These are phyloP conservation scores for Hirtodrosophila alboralis DNA, from an alignment of 2,888 invertebrate species.

Conservation along the genomic window DNA sequence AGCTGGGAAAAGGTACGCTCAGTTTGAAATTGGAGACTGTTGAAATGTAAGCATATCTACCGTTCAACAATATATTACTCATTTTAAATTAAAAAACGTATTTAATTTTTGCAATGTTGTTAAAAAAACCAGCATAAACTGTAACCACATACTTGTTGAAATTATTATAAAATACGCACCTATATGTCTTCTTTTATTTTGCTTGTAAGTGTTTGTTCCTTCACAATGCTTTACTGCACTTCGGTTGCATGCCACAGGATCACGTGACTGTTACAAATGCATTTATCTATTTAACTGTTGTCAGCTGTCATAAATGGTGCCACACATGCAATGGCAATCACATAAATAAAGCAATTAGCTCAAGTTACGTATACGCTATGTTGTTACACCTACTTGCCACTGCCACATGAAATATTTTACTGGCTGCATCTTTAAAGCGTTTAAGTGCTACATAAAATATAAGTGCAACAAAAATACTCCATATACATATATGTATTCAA, in stretches of 20 bases:
- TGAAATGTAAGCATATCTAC: no score
- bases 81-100: no score
- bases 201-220: not conserved
- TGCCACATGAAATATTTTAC: conserved; percentile 26
- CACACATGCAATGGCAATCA: conserved; percentile 52
- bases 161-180: no score
- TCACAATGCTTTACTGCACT: not conserved
- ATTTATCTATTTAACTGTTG: conserved; percentile 43
- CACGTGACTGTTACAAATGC: conserved; percentile 35
- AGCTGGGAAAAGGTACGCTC: no score
- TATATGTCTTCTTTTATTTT: no score
- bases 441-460: conserved; percentile 18
- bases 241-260: conserved; percentile 31
- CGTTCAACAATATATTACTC: no score
- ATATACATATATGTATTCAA: not conserved
- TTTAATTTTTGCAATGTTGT: no score
- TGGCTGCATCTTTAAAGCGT: conserved; percentile 33
- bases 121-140: no score
- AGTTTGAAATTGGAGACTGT: no score
- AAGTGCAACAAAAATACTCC: no score
- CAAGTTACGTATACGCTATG: conserved; percentile 58
- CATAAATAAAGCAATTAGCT: conserved; percentile 57
- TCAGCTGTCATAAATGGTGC: conserved; percentile 39
- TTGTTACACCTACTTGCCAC: conserved; percentile 16
- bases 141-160: no score